Conservation (phyloP, 2,888 invertebrate species). For the Cancer borealis region DNA sequence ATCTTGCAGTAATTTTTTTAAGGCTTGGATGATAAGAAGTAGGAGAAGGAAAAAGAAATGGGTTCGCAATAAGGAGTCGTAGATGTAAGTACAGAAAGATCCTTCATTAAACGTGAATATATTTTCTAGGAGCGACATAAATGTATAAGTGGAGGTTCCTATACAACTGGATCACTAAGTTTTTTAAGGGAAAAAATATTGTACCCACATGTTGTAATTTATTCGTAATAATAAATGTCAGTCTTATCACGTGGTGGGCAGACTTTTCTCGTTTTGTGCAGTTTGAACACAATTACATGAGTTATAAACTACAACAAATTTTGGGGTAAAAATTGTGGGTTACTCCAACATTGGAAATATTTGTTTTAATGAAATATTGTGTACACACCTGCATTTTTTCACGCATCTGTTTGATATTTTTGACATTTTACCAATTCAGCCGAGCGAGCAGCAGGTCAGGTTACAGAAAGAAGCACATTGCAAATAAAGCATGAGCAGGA, state of each 20-base stretch:
- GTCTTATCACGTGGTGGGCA: not conserved
- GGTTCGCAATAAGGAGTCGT: not conserved
- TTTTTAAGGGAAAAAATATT: not conserved
- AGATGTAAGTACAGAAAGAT: not conserved
- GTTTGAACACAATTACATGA: constrained; percentile 9
- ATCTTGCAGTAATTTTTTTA: too few relatives aligned
- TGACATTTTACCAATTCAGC: too few relatives aligned
- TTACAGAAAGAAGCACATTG: too few relatives aligned
- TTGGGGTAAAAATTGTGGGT: not conserved
- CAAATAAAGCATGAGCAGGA: not conserved
- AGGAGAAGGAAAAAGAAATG: not conserved
- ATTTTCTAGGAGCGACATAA: not conserved
- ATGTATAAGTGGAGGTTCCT: not conserved
- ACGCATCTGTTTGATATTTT: not conserved
- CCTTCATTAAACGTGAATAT: not conserved
- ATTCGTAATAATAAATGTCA: not conserved
- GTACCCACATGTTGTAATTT: not conserved
- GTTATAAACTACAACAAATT: not conserved
- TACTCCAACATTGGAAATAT: not conserved
- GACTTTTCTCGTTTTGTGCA: constrained; percentile 12
- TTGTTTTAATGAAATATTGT: not conserved
- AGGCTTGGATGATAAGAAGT: not conserved
- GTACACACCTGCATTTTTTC: not conserved
- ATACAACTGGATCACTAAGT: not conserved
- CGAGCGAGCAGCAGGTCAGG: not conserved